Base-by-base conservation (phyloP, 1,140 invertebrate species). In the Drosophila sulfurigaster region DNA sequence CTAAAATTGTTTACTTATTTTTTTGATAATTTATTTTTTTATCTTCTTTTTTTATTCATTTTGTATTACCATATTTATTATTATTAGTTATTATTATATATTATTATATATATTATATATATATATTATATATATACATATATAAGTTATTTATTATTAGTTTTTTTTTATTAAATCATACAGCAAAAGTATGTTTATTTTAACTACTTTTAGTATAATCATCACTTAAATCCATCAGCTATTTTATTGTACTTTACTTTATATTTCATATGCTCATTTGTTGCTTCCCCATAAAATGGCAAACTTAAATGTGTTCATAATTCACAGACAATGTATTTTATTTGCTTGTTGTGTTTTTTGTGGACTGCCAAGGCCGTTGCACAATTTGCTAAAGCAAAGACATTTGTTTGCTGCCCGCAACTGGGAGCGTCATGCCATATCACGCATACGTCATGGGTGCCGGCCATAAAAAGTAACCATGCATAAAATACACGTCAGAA, bases 371-470 rank as follows among this genome's bases (percentile, higher is more conserved):
- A 81, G 79, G 78, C 68, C 74, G 62, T 46, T 56, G 15, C 45
- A 35, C 75, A 52, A 62, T 52, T 63, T 62, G 51, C 41, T 28
- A 7, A 32, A 32, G 32, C 32, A 32, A 32, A 32, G 56, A 78
- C 46, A 41, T 25, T 54, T 16, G 45, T 32, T 32, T 38, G 25
- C 15, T 8, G 56, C 54, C 15, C 30, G 49, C 15, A 28, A 6
- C 30, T 46, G 54, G 57, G 35, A 43, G 62, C 46, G 71, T 49
- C 69, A 69, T 73, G 59, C 41, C 67, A 69, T 79, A 85, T 86
- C 79, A 66, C 82, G 78, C 67, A 86, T 85, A 81, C 82, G 82
- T 85, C 78, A 85, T 78, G 75, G 66, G 41, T 78, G 66, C 63
- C 81, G 63, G 49, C 59, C 71, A 86, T 81, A 78, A 86, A 85